Conservation (phyloP, 2,888 invertebrate species). For the Podabrus alpinus region DNA sequence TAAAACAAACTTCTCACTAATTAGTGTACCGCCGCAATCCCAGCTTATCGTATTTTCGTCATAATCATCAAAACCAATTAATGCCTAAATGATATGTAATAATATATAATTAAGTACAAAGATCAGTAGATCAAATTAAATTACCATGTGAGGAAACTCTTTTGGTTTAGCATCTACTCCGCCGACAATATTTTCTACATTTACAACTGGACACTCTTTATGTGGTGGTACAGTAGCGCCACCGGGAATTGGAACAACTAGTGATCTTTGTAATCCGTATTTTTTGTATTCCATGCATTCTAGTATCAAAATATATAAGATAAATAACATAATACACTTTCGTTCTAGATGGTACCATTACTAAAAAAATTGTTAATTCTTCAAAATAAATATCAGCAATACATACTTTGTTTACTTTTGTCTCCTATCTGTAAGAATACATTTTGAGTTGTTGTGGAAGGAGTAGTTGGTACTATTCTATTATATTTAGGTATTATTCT, state of each 20-base stretch:
- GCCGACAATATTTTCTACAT: constrained; percentile 1
- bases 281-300: constrained; percentile 14
- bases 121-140: too few species aligned
- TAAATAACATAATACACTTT: too few species aligned
- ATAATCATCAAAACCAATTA: constrained; percentile 16
- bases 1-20: constrained; percentile 65
- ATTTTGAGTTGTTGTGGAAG: neutral
- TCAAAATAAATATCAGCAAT: neutral
- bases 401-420: constrained; percentile 12
- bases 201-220: neutral
- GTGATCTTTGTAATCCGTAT: neutral
- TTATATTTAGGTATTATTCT: too few species aligned
- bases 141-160: constrained; percentile 23
- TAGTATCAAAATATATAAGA: neutral
- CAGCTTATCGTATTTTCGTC: constrained; percentile 49
- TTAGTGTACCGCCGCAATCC: constrained; percentile 68
- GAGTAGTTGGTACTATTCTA: neutral
- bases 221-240: too few species aligned
- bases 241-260: neutral
- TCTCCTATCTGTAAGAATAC: neutral
- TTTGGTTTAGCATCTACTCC: neutral
- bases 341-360: too few species aligned
- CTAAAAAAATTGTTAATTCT: neutral
- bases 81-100: constrained; percentile 7
- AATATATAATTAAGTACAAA: too few species aligned